Evolutionary conservation across 53 echinoderm and acorn worm genomes (phyloP).

Genomic region (Paelopatides confundens): DNA sequence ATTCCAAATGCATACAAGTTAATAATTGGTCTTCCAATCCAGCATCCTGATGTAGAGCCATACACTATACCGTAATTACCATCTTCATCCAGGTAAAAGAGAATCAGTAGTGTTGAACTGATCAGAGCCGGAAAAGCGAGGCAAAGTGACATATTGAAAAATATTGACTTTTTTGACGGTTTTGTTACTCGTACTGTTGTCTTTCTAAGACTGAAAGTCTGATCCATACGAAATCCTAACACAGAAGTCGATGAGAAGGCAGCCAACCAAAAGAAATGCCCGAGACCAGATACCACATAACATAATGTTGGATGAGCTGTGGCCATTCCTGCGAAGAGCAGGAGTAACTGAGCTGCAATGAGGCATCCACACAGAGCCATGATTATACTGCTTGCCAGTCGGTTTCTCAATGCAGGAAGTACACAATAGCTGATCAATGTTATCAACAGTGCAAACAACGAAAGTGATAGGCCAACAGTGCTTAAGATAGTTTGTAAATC

Average conservation of each 20-base stretch:
- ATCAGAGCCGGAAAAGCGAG: background rate
- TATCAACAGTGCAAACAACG: background rate
- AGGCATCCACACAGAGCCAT: conserved; percentile 8
- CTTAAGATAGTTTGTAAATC: background rate
- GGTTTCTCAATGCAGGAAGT: background rate
- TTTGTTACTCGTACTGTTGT: background rate
- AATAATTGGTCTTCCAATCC: conserved; percentile 6
- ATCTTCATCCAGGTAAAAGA: background rate
- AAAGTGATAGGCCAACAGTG: conserved; percentile 16
- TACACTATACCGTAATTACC: background rate
- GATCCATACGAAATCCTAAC: background rate
- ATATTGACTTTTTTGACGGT: background rate
- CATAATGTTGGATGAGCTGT: background rate
- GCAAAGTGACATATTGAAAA: background rate
- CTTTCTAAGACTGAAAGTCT: conserved; percentile 2
- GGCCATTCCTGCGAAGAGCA: background rate
- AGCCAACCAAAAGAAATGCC: conserved; percentile 28
- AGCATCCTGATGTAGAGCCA: conserved; percentile 12
- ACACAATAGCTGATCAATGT: conserved; percentile 14
- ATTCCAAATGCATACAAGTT: conserved; percentile 31
- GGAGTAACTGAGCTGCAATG: background rate
- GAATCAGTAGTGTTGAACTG: background rate
- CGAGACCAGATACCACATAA: background rate
- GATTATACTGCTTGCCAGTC: background rate
- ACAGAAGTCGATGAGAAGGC: background rate